Evolutionary conservation across 2,888 invertebrate genomes (phyloP), one percentile per base, ranked within the genome.

Genomic region (Parnassius apollo): DNA sequence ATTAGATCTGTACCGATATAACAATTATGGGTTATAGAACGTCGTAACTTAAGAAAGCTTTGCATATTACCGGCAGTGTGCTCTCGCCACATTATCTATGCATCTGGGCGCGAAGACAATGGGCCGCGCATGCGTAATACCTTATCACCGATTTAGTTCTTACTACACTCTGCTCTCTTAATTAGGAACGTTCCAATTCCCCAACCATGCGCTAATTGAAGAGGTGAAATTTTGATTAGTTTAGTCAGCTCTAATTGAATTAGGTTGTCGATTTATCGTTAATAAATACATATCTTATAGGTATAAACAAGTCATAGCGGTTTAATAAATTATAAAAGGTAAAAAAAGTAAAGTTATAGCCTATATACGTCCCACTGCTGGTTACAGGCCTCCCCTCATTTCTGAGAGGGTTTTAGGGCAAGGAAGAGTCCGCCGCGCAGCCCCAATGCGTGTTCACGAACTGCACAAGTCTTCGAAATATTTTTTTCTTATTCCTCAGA

Each of bases 91-190:
- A 85, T 86, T 82, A 82, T 82, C 81, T 81, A 77, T 76, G 75
- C 78, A 79, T 81, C 80, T 79, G 72, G 77, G 81, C 76, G 82
- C 83, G 80, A 83, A 88, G 85, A 91, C 91, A 91, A 91, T 91
- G 80, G 86, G 67, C 67, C 74, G 84, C 86, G 88, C 86, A 89
- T 90, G 90, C 91, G 91, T 89, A 89, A 86, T 86, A 85, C 83
- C 86, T 90, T 91, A 91, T 91, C 91, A 83, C 71, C 77, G 78
- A 90, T 90, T 88, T 74, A 77, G 78, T 81, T 86, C 84, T 90
- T 89, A 83, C 88, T 78, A 86, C 86, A 89, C 84, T 80, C 77
- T 83, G 83, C 81, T 80, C 83, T 82, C 87, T 85, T 91, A 91
- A 91, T 91, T 89, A 90, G 88, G 78, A 85, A 76, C 76, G 75